Conservation (phyloP, 1,140 invertebrate species). For the Drosophila repletoides region DNA sequence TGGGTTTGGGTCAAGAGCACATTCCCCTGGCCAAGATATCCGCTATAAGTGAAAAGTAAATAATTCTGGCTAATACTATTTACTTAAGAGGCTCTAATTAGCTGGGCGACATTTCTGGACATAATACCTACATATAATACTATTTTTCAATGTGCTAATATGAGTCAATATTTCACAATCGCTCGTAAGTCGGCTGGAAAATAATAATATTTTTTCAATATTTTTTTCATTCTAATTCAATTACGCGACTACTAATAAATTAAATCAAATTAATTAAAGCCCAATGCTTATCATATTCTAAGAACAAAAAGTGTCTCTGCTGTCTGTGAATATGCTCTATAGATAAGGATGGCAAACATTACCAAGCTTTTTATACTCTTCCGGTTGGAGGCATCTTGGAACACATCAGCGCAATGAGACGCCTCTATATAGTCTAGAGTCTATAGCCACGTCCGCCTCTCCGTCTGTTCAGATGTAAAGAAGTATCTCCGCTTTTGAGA, state of each 20-base stretch:
- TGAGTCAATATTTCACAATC: slow-evolving; percentile 2
- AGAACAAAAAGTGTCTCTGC: too few relatives aligned
- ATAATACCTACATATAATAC: neutral
- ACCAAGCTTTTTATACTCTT: neutral
- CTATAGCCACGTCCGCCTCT: too few relatives aligned
- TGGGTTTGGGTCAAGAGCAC: neutral
- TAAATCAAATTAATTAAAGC: neutral
- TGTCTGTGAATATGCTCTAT: too few relatives aligned
- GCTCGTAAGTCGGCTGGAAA: neutral
- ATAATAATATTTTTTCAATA: neutral
- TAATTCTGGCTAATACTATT: neutral
- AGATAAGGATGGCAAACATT: slow-evolving; percentile 8
- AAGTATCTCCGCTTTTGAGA: too few relatives aligned
- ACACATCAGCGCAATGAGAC: too few relatives aligned
- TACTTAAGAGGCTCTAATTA: slow-evolving; percentile 7
- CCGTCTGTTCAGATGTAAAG: too few relatives aligned
- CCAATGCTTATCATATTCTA: neutral
- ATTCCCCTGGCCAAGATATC: too few relatives aligned
- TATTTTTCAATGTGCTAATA: neutral
- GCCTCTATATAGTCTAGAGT: too few relatives aligned
- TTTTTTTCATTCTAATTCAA: neutral
- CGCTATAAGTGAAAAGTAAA: too few relatives aligned
- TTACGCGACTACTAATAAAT: neutral
- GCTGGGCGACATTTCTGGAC: slow-evolving; percentile 8
- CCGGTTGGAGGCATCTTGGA: too few relatives aligned